Evolutionary conservation across 2,797 vertebrate species (phyloP).

Genomic region (Phalloptychus januarius): DNA sequence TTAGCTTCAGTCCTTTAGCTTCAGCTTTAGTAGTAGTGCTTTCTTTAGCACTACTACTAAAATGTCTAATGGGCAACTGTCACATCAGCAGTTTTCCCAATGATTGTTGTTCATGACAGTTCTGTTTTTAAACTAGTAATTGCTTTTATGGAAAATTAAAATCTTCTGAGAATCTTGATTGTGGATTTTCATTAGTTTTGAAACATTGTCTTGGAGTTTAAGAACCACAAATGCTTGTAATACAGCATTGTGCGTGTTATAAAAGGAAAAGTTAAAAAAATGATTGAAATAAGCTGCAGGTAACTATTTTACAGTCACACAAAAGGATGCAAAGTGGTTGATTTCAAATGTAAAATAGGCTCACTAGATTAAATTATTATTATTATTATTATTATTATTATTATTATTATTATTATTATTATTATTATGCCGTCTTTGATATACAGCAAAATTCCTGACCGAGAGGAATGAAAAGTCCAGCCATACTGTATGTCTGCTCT

Average conservation of each 20-base stretch:
- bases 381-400: no score
- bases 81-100: not conserved
- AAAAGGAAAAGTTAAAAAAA: not conserved
- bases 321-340: no score
- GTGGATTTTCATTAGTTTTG: not conserved
- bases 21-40: no score
- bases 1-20: no score
- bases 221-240: not conserved
- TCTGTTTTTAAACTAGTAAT: not conserved
- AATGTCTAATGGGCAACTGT: not conserved
- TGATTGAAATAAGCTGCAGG: not conserved
- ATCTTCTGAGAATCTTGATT: not conserved
- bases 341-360: no score
- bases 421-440: not conserved
- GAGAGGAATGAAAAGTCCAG: slow-evolving; percentile 4
- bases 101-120: not conserved
- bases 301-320: not conserved
- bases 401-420: not conserved
- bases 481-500: slow-evolving; percentile 23
- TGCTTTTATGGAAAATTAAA: not conserved
- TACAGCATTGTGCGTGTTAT: not conserved
- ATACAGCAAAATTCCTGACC: slow-evolving; percentile 29
- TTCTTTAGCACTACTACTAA: no score
- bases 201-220: not conserved
- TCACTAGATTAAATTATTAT: no score